Conservation (phyloP, 2,888 invertebrate species). For the Caenorhabditis wallacei region DNA sequence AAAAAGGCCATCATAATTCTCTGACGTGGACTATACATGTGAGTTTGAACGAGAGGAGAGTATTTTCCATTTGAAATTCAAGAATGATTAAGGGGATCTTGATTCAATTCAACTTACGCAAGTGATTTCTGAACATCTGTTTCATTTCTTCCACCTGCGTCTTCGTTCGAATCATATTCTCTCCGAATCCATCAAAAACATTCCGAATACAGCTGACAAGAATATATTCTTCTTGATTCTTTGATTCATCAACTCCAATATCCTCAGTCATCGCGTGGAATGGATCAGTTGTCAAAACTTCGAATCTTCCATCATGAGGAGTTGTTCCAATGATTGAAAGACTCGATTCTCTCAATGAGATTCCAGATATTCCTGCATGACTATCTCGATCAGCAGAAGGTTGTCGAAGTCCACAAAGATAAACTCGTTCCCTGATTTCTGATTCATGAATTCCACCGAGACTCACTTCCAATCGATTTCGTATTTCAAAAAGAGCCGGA, state of each 20-base stretch:
- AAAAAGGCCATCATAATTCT: slow-evolving; percentile 72
- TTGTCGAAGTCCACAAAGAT: slow-evolving; percentile 36
- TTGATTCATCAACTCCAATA: slow-evolving; percentile 54
- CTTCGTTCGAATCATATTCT: slow-evolving; percentile 36
- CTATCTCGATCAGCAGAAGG: not conserved
- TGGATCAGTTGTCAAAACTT: slow-evolving; percentile 59
- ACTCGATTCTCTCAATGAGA: slow-evolving; percentile 37
- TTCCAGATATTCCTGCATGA: not conserved
- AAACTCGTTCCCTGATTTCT: slow-evolving; percentile 37
- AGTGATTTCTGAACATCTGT: slow-evolving; percentile 51
- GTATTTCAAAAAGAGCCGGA: slow-evolving; percentile 57
- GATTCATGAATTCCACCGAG: slow-evolving; percentile 36
- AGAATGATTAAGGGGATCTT: not conserved
- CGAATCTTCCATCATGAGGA: slow-evolving; percentile 36
- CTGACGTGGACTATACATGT: slow-evolving; percentile 75
- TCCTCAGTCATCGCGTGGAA: slow-evolving; percentile 62
- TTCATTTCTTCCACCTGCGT: slow-evolving; percentile 33
- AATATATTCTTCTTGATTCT: slow-evolving; percentile 56
- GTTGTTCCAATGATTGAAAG: slow-evolving; percentile 36
- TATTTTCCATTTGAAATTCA: slow-evolving; percentile 53
- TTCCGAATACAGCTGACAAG: slow-evolving; percentile 51
- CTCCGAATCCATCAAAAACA: slow-evolving; percentile 44
- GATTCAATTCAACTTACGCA: slow-evolving; percentile 39
- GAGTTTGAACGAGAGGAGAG: slow-evolving; percentile 37
- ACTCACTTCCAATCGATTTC: slow-evolving; percentile 51